phyloP scores from a whole-genome alignment of 1,140 invertebrate species.

The Formica exsecta region DNA sequence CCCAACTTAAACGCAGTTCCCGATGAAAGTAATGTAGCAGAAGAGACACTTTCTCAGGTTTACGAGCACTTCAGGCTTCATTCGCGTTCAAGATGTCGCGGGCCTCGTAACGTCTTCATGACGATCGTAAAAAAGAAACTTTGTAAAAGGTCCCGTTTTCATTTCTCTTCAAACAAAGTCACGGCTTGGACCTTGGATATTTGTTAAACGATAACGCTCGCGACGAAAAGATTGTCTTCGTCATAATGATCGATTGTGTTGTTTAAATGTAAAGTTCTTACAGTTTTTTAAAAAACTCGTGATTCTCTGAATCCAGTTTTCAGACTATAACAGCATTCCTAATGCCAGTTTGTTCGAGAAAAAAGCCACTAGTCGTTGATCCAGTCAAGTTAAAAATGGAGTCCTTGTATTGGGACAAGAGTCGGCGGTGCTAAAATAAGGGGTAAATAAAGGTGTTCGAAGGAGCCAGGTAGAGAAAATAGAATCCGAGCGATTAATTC shows the following conservation, averaged over 20 bases:
- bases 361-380: background rate
- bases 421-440: background rate
- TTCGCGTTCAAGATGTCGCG: background rate
- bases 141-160: constrained; percentile 41
- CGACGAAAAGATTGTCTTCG: background rate
- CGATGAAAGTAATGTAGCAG: constrained; percentile 42
- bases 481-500: constrained; percentile 26
- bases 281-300: background rate
- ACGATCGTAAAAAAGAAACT: constrained; percentile 45
- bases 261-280: background rate
- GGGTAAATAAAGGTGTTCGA: constrained; percentile 25
- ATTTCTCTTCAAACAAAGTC: constrained; percentile 21
- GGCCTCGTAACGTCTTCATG: constrained; percentile 21
- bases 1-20: constrained; percentile 12
- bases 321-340: background rate
- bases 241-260: background rate
- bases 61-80: constrained; percentile 33
- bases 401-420: background rate
- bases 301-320: background rate
- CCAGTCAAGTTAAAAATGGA: constrained; percentile 29
- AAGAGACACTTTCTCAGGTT: constrained; percentile 58
- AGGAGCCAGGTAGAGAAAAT: constrained; percentile 34
- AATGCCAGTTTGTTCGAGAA: background rate
- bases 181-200: constrained; percentile 42
- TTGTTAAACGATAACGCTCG: background rate